Evolutionary conservation across 2,113 vertebrate genomes (phyloP), one percentile per base, ranked within the genome.

Genomic region (Junco hyemalis): DNA sequence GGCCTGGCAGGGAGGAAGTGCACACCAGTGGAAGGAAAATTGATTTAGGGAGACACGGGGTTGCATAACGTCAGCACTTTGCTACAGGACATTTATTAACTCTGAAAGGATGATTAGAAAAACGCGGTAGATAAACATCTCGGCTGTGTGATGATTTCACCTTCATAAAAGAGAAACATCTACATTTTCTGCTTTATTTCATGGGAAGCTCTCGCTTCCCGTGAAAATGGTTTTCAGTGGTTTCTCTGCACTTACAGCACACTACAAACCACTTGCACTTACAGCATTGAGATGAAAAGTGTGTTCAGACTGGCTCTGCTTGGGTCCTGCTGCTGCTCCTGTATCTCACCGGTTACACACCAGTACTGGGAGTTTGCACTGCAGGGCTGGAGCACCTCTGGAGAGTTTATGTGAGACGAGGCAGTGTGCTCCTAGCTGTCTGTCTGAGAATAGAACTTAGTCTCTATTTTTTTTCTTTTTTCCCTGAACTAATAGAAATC

Each of bases 31-130:
- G 80, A 86, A 93, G 50, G 66, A 56, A 88, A 93, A 93, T 84
- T 86, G 77, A 94, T 93, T 88, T 60, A 84, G 83, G 61, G 72
- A 84, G 76, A 78, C 80, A 51, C 0, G 4, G 40, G 70, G 47
- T 93, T 96, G 92, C 86, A 33, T 83, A 96, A 95, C 47, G 9
- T 59, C 76, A 70, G 38, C 20, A 4, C 38, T 81, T 71, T 92
- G 83, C 68, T 42, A 8, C 24, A 25, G 48, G 60, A 44, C 51
- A 59, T 35, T 83, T 33, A 86, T 90, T 93, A 91, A 74, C 60
- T 81, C 47, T 56, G 54, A 88, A 90, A 73, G 68, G 72, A 48
- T 25, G 11, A 54, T 54, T 25, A 3, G 40, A 44, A 73, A 77
- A 81, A 16, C 9, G 6, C 3, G 4, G 11, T 15, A 83, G 68